These are phyloP conservation scores for Spilarctia lutea DNA, from an alignment of 2,888 invertebrate genomes.

Conservation along the genomic window DNA sequence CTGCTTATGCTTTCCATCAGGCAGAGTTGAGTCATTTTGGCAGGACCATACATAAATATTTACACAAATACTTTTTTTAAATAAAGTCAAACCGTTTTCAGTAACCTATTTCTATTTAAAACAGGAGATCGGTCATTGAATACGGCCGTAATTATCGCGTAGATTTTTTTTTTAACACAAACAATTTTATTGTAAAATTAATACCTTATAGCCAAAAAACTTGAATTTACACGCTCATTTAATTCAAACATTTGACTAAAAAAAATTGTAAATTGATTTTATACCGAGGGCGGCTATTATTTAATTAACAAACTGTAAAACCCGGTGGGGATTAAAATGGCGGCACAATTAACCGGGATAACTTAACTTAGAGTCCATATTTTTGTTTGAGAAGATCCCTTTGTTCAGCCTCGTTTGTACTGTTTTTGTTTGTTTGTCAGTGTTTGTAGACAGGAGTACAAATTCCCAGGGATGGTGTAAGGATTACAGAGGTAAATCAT, in stretches of 20 bases:
- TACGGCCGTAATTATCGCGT: background rate
- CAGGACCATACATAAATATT: too few species aligned
- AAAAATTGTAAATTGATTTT: background rate
- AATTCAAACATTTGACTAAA: background rate
- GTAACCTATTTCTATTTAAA: too few species aligned
- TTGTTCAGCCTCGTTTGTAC: background rate
- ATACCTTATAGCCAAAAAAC: background rate
- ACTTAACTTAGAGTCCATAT: conserved; percentile 13
- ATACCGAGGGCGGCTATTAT: background rate
- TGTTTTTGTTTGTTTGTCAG: too few species aligned
- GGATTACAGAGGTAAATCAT: background rate
- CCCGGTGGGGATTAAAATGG: conserved; percentile 9
- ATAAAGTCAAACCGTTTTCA: too few species aligned
- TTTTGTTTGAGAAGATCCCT: background rate
- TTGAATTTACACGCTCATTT: background rate
- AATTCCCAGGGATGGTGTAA: background rate
- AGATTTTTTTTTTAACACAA: background rate
- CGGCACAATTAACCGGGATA: conserved; percentile 13
- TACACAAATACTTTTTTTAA: too few species aligned
- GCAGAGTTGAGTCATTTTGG: too few species aligned
- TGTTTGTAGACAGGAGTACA: background rate
- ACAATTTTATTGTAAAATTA: background rate
- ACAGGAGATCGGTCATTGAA: too few species aligned
- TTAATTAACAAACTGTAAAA: background rate
- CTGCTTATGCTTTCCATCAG: too few species aligned